These are phyloP conservation scores for Drosophila mulleri DNA, from an alignment of 2,888 invertebrate genomes.

Conservation along the genomic window DNA sequence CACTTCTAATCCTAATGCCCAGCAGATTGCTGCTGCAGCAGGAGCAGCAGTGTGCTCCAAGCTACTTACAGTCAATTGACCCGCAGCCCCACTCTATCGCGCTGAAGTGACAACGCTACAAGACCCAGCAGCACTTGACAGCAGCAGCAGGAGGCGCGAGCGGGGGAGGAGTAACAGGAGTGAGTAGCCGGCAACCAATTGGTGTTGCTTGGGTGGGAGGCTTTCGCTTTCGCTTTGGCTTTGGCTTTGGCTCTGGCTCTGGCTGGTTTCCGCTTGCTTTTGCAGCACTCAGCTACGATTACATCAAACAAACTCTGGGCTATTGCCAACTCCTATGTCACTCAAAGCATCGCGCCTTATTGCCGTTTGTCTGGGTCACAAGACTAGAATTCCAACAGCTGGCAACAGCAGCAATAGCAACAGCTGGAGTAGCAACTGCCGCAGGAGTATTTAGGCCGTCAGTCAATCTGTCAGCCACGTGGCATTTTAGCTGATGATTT, in stretches of 20 bases:
- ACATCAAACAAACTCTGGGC: slow-evolving; percentile 64
- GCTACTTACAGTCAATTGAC: slow-evolving; percentile 74
- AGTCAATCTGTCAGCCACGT: slow-evolving; percentile 58
- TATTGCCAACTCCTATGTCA: slow-evolving; percentile 55
- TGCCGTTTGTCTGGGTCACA: slow-evolving; percentile 12
- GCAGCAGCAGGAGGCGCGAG: slow-evolving; percentile 4
- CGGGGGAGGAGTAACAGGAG: not conserved
- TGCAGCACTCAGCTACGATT: slow-evolving; percentile 56
- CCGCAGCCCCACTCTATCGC: slow-evolving; percentile 6
- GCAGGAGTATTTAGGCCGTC: slow-evolving; percentile 53
- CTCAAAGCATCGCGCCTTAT: slow-evolving; percentile 24
- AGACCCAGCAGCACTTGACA: slow-evolving; percentile 39
- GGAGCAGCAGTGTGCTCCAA: slow-evolving; percentile 32
- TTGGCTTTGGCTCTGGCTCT: not conserved
- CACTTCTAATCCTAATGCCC: slow-evolving; percentile 75
- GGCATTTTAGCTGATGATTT: slow-evolving; percentile 27
- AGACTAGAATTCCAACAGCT: slow-evolving; percentile 15
- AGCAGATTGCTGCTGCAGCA: slow-evolving; percentile 61
- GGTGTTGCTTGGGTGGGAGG: slow-evolving; percentile 40
- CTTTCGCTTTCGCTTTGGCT: not conserved
- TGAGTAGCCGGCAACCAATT: slow-evolving; percentile 36
- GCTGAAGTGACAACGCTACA: slow-evolving; percentile 54
- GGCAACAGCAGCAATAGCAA: slow-evolving; percentile 11
- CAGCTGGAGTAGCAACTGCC: slow-evolving; percentile 18
- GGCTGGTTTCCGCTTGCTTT: slow-evolving; percentile 38